Conservation (phyloP, 64 coral and sea anemone species). For the Montipora foliosa region DNA sequence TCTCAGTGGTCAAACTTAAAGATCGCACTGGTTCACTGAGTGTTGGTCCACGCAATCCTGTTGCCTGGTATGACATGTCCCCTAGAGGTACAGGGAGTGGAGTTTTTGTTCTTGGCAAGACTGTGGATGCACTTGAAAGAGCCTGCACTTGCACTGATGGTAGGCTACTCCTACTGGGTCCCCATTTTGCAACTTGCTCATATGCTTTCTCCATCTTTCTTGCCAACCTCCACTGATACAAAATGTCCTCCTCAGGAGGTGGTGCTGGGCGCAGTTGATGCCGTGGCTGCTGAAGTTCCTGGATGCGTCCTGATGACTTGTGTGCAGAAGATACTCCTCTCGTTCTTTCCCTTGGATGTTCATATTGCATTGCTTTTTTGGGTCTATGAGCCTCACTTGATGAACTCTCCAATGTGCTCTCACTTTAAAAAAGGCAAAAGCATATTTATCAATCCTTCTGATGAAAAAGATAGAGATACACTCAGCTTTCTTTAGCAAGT, state of each 20-base stretch:
- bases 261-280: conserved; percentile 29
- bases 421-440: conserved; percentile 64
- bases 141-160: neutral
- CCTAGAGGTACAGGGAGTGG: neutral
- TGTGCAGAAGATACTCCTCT: neutral
- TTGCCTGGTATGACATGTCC: neutral
- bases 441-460: neutral
- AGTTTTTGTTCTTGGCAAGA: neutral
- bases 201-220: conserved; percentile 97
- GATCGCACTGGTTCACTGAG: too few species aligned
- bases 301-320: neutral
- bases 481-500: too few species aligned
- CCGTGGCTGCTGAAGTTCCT: neutral
- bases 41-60: neutral
- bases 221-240: conserved; percentile 97
- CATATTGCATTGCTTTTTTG: neutral
- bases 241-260: conserved; percentile 93
- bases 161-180: neutral
- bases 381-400: conserved; percentile 50
- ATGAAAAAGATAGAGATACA: neutral
- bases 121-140: neutral
- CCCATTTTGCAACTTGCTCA: conserved; percentile 47
- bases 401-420: conserved; percentile 79
- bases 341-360: neutral
- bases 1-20: neutral